Evolutionary conservation across 1,140 invertebrate genomes (phyloP), one percentile per base, ranked within the genome.

Genomic region (Proales similis): DNA sequence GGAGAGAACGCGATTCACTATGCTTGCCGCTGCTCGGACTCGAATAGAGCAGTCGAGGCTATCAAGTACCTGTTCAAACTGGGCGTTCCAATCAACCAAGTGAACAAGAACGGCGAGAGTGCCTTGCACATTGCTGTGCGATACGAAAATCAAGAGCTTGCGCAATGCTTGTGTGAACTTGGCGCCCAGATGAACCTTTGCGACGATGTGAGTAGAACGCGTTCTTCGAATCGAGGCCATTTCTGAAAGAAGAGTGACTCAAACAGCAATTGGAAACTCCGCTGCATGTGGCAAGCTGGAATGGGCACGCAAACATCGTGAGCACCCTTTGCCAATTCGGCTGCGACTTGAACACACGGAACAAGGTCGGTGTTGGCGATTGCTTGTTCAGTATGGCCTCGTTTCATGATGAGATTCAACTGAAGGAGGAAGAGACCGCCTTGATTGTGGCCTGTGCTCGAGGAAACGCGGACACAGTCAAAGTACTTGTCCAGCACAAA

Each of bases 401-500:
- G 11, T 53, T 9, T 11, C 49, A n/a, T n/a, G n/a, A n/a, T n/a
- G n/a, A n/a, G n/a, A n/a, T n/a, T n/a, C n/a, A n/a, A 66, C 66
- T 68, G 26, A 66, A 82, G 80, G 80, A 82, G 64, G 79, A 74
- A n/a, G 80, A 82, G 67, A 80, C 79, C 7, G 74, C 80, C 14
- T 68, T 83, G 6, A 81, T 82, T 66, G 74, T 75, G 67, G 79
- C 82, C 20, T 71, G 79, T 36, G 72, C 74, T 7, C 67, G 79
- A 49, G 81, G 82, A 4, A 80, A 83, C 68, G 48, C 79, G 9
- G 81, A 83, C 39, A 80, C 79, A 70, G 79, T 96, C n/a, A 82
- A 89, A 60, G 92, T 91, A 73, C 80, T 98, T 63, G 74, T 97
- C 48, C 88, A 90, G 67, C 86, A 48, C 19, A 63, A 63, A 47